Conservation (phyloP, 2,113 vertebrate species). For the Oreochromis spilurus region DNA sequence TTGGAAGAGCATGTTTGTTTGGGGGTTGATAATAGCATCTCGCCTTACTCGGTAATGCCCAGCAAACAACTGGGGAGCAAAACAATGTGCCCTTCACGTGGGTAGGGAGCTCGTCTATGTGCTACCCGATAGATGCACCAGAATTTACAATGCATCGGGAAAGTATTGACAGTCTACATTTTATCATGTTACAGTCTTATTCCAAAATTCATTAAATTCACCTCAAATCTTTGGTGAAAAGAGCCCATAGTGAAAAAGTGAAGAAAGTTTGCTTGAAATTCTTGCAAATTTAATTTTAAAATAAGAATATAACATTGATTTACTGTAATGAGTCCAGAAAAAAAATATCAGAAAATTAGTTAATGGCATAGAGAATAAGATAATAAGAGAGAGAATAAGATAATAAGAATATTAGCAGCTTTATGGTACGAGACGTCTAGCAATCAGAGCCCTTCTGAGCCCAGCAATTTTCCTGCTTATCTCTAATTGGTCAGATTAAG, state of each 20-base stretch:
- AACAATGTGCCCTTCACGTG: not conserved
- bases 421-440: not conserved
- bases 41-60: not conserved
- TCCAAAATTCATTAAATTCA: not conserved
- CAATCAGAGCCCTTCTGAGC: not conserved
- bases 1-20: conserved; percentile 48
- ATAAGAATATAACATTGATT: not conserved
- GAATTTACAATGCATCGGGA: not conserved
- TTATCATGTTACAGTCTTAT: not conserved
- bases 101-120: not conserved
- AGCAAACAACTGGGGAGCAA: not conserved
- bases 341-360: not conserved
- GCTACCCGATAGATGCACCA: not conserved
- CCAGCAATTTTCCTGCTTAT: not conserved
- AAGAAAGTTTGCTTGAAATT: not conserved
- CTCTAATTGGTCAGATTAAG: not conserved
- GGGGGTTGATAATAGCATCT: conserved; percentile 1
- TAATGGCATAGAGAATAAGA: not conserved
- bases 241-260: not conserved
- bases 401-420: not conserved
- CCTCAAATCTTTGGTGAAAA: not conserved
- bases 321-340: not conserved
- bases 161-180: not conserved
- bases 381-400: not conserved
- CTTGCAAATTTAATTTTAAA: not conserved